Percentiles rank a stretch among this genome's conserved stretches.
Evolutionary conservation across 2,888 invertebrate genomes (phyloP).

Genomic region (Chesias legatella): DNA sequence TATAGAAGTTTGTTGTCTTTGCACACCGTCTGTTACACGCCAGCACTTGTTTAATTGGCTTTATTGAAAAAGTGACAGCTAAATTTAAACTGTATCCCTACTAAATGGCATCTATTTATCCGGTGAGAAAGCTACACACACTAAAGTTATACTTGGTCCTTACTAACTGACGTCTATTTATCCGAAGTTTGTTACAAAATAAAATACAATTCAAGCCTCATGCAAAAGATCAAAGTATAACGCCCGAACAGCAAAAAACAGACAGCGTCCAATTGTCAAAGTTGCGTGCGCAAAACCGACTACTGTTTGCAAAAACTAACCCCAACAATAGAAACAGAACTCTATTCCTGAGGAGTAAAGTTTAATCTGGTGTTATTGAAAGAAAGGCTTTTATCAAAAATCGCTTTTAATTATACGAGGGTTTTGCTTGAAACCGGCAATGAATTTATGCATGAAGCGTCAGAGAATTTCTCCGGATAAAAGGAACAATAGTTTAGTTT

Average conservation of each 20-base stretch:
- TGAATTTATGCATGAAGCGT: slow-evolving; percentile 77
- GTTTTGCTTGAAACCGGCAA: slow-evolving; percentile 58
- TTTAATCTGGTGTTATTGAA: slow-evolving; percentile 35
- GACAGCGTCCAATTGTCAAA: slow-evolving; percentile 54
- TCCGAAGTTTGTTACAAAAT: not conserved
- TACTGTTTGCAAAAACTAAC: slow-evolving; percentile 53
- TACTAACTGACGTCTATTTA: too few species aligned
- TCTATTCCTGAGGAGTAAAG: slow-evolving; percentile 36
- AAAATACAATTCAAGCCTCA: slow-evolving; percentile 14
- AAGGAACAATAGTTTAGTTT: slow-evolving; percentile 78
- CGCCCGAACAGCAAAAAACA: slow-evolving; percentile 49
- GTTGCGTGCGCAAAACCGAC: slow-evolving; percentile 51
- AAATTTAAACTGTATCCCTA: too few species aligned
- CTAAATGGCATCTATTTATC: too few species aligned
- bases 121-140: too few species aligned
- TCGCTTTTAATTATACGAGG: slow-evolving; percentile 64
- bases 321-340: slow-evolving; percentile 37
- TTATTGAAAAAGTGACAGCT: too few species aligned
- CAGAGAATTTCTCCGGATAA: slow-evolving; percentile 63
- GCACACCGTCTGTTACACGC: too few species aligned
- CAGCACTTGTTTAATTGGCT: too few species aligned
- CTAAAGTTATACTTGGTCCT: too few species aligned
- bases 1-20: too few species aligned
- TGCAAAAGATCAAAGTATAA: slow-evolving; percentile 43
- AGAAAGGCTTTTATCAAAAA: slow-evolving; percentile 34